Percentiles rank a stretch among this genome's conserved stretches.
Conservation (phyloP, 2,888 invertebrate species). For the Griposia aprilina region DNA sequence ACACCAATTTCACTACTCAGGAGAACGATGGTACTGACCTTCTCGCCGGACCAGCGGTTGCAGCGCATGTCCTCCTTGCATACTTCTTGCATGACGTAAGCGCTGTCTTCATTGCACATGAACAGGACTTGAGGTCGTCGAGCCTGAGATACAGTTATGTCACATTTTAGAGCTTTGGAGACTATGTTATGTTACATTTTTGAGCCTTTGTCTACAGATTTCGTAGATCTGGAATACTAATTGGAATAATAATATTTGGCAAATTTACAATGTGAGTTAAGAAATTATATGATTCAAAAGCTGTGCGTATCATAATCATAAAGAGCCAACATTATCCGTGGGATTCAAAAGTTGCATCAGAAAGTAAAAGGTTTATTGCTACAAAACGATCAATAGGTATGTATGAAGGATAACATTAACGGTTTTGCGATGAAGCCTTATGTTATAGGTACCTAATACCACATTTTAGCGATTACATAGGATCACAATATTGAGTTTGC, state of each 20-base stretch:
- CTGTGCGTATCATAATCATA: not conserved
- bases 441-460: not conserved
- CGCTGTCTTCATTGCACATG: slow-evolving; percentile 93
- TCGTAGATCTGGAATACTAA: not conserved
- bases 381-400: not conserved
- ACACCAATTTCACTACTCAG: not conserved
- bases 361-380: slow-evolving; percentile 5
- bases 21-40: slow-evolving; percentile 74
- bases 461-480: slow-evolving; percentile 11
- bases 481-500: not conserved
- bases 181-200: slow-evolving; percentile 1
- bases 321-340: not conserved
- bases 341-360: not conserved
- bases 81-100: slow-evolving; percentile 93
- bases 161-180: not conserved
- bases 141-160: slow-evolving; percentile 78
- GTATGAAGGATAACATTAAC: slow-evolving; percentile 5
- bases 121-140: slow-evolving; percentile 92
- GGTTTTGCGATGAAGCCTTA: slow-evolving; percentile 20
- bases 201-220: slow-evolving; percentile 1
- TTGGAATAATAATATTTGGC: slow-evolving; percentile 9
- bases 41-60: slow-evolving; percentile 92
- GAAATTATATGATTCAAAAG: not conserved
- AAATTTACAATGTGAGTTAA: slow-evolving; percentile 4
- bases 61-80: slow-evolving; percentile 93